phyloP scores from a whole-genome alignment of 2,888 invertebrate genomes.

The Spicauda simplicius region DNA sequence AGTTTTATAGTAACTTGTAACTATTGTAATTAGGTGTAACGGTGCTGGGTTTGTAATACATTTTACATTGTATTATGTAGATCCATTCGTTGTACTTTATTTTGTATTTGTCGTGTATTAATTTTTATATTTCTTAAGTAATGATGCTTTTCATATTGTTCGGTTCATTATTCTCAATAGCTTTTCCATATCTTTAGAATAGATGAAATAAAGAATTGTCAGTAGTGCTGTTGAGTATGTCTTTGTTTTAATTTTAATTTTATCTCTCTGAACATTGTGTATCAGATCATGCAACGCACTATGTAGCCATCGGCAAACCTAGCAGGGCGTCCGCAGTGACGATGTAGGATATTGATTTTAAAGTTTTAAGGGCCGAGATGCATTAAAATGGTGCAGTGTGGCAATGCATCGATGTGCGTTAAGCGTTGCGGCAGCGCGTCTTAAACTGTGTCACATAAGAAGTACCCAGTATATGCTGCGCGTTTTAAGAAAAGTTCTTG shows the following conservation, averaged over 20 bases:
- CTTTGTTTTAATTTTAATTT: conserved; percentile 11
- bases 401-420: too few relatives aligned
- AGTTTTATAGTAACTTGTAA: conserved; percentile 75
- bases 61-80: conserved; percentile 75
- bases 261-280: conserved; percentile 23
- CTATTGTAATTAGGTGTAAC: conserved; percentile 79
- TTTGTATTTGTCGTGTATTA: conserved; percentile 75
- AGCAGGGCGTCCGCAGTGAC: conserved; percentile 34
- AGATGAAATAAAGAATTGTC: conserved; percentile 44
- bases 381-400: too few relatives aligned
- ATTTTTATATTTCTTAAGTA: conserved; percentile 68
- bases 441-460: too few relatives aligned
- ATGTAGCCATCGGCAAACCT: conserved; percentile 40
- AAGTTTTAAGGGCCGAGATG: too few relatives aligned
- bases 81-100: conserved; percentile 75
- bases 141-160: conserved; percentile 74
- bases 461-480: too few relatives aligned
- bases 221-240: conserved; percentile 45
- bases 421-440: too few relatives aligned
- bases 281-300: conserved; percentile 44
- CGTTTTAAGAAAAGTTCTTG: too few relatives aligned
- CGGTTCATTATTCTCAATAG: conserved; percentile 67
- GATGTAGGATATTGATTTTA: background rate
- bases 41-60: conserved; percentile 83
- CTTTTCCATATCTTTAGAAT: conserved; percentile 48